Conservation (phyloP, 2,113 vertebrate species). For the Odobenus rosmarus region DNA sequence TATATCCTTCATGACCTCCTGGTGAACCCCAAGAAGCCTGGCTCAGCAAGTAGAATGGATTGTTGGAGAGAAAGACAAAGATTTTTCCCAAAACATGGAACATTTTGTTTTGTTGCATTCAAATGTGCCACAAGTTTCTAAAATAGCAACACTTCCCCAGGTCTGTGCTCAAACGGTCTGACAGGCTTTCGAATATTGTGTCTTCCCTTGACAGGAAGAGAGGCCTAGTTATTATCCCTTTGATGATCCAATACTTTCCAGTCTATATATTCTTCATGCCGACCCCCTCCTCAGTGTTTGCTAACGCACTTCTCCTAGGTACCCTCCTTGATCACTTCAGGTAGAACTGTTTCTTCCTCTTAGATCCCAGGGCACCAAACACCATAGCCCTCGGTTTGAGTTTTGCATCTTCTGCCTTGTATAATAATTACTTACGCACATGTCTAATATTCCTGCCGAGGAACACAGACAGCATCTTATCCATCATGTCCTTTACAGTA, state of each 20-base stretch:
- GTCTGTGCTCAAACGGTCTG: not conserved
- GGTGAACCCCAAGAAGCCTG: not conserved
- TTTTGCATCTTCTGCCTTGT: not conserved
- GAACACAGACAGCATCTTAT: not conserved
- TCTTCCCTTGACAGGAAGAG: not conserved
- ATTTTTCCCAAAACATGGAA: not conserved
- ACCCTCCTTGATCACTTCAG: not conserved
- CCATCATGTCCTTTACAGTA: not conserved
- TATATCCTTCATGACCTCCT: constrained; percentile 10
- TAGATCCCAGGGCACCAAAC: not conserved
- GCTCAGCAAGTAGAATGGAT: constrained; percentile 2
- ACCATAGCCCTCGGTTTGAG: not conserved
- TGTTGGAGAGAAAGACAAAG: constrained; percentile 18
- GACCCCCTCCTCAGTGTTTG: not conserved
- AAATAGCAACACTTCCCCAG: not conserved
- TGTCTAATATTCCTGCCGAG: not conserved
- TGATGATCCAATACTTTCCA: not conserved
- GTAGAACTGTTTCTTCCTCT: not conserved
- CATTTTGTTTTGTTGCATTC: constrained; percentile 32
- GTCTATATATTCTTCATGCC: not conserved
- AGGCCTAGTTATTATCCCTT: not conserved
- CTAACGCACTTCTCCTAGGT: not conserved
- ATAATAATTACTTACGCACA: not conserved
- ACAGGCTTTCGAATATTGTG: not conserved
- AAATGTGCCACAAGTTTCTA: not conserved